Base-by-base conservation (phyloP, 2,888 invertebrate genomes). In the Drepana falcataria region DNA sequence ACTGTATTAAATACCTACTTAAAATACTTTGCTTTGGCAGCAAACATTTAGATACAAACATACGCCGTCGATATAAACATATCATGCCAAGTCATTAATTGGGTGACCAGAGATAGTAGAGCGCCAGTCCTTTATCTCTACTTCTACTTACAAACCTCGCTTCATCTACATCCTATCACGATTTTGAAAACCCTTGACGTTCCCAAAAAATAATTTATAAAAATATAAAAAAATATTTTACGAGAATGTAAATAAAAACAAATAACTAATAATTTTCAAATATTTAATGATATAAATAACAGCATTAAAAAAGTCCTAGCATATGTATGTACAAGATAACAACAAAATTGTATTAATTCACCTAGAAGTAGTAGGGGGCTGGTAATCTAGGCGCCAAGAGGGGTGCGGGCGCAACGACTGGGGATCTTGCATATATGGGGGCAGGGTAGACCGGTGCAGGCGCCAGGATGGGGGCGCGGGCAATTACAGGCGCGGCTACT, bases 341-440 rank as follows among this genome's bases (percentile, higher is more conserved):
- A 87, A 86, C 85, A 88, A 90, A 76, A 87, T 87, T 87, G 85
- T 84, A 89, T 81, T 83, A 81, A 81, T 86, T 85, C 79, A 86
- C 83, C 87, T 91, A 90, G 59, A 85, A 78, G 74, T 75, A 87
- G 66, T 86, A 85, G 5, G 87, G 87, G 59, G 71, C 69, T 58
- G 84, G 83, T 77, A 80, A 65, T 71, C 87, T 79, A 47, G 87
- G 79, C 0, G 73, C 75, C 2, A 70, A 66, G 2, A 73, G 58
- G 0, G 75, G 69, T 0, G 74, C 73, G 47, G 65, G 63, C 2
- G 71, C 72, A n/a, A 72, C 33, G 44, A 72, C 53, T 9, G 79
- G 75, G 0, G 71, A 71, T 35, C 72, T 73, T 4, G 77, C 73
- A 33, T 71, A 53, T 3, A 70, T 55, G 7, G 71, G 77, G 2